Conservation (phyloP, 2,888 invertebrate species). For the Lamproptera curius region DNA sequence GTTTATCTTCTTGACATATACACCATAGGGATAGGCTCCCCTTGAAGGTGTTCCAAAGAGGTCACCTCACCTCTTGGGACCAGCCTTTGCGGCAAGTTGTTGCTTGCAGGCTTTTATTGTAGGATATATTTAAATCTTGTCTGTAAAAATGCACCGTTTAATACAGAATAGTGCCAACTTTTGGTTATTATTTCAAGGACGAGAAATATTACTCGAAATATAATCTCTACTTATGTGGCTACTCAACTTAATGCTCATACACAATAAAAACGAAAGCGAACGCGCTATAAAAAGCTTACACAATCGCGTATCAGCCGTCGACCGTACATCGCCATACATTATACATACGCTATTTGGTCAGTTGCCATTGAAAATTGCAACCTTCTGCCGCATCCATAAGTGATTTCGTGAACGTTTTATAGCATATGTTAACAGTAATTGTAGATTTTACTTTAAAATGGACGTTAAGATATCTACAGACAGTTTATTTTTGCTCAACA, state of each 20-base stretch:
- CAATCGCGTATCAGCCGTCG: constrained; percentile 22
- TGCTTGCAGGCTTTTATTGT: too few species aligned
- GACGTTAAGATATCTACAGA: not conserved
- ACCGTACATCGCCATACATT: not conserved
- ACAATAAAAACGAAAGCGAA: constrained; percentile 31
- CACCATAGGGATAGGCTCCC: too few species aligned
- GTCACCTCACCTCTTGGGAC: too few species aligned
- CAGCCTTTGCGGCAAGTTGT: too few species aligned
- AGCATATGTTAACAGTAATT: constrained; percentile 2
- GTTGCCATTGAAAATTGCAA: not conserved
- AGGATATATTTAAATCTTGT: too few species aligned
- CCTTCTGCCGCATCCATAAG: constrained; percentile 5
- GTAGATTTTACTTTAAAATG: not conserved
- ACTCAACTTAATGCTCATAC: not conserved
- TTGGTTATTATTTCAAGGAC: too few species aligned
- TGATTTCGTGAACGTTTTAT: not conserved
- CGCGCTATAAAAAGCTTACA: constrained; percentile 26
- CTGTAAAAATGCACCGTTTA: too few species aligned
- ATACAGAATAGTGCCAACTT: too few species aligned
- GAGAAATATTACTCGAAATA: too few species aligned
- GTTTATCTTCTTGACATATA: too few species aligned
- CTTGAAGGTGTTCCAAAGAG: too few species aligned
- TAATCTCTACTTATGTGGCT: too few species aligned
- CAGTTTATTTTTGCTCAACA: not conserved
- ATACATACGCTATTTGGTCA: not conserved